phyloP scores from a whole-genome alignment of 1,140 invertebrate species.

The Zaprionus camerounensis region DNA sequence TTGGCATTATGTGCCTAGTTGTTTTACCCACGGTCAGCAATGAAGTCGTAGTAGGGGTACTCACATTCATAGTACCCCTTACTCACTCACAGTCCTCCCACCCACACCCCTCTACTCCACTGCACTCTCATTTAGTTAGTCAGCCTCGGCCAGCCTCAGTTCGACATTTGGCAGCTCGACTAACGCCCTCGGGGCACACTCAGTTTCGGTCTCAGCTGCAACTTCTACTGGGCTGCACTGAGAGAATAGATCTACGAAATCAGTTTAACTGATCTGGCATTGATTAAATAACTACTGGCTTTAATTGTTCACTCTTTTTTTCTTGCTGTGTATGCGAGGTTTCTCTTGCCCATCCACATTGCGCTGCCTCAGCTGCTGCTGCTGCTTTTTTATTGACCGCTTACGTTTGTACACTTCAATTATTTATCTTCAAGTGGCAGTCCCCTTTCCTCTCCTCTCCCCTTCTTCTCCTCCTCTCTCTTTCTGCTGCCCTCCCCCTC shows the following conservation, averaged over 20 bases:
- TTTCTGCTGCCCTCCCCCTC: conserved; percentile 7
- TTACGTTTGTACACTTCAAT: conserved; percentile 54
- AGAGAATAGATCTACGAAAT: neutral
- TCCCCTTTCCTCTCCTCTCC: conserved; percentile 1
- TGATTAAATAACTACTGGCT: neutral
- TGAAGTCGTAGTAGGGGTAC: conserved; percentile 42
- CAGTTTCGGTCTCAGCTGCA: conserved; percentile 25
- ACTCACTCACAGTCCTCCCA: neutral
- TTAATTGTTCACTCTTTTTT: neutral
- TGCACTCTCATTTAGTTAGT: conserved; percentile 10
- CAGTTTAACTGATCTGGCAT: neutral
- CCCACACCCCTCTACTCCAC: neutral
- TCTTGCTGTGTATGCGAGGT: conserved; percentile 7
- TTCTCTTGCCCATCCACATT: conserved; percentile 28
- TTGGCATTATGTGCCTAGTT: conserved; percentile 60
- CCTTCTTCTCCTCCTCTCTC: neutral
- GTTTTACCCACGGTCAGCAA: conserved; percentile 47
- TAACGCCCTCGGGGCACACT: conserved; percentile 43
- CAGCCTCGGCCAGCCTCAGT: conserved; percentile 2
- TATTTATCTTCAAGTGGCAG: conserved; percentile 52
- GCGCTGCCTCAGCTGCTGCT: neutral
- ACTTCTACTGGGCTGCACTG: conserved; percentile 25
- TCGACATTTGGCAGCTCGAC: conserved; percentile 47
- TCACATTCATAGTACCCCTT: neutral
- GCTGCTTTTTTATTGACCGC: conserved; percentile 56